phyloP scores from a whole-genome alignment of 2,113 vertebrate species.

The Siphamia tubifer region DNA sequence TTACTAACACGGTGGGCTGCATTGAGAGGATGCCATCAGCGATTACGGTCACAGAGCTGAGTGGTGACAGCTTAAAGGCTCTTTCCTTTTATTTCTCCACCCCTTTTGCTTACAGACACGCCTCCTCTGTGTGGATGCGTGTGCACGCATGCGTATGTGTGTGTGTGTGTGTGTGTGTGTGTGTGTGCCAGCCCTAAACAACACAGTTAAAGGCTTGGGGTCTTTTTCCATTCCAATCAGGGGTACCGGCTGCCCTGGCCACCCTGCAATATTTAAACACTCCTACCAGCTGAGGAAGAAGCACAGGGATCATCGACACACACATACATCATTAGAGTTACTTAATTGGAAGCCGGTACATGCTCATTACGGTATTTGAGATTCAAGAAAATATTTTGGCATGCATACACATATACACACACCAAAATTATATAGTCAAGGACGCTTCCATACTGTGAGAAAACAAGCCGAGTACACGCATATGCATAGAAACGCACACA shows the following conservation, averaged over 20 bases:
- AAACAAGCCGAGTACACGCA: constrained; percentile 16
- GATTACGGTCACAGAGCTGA: constrained; percentile 60
- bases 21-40: constrained; percentile 56
- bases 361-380: constrained; percentile 24
- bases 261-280: constrained; percentile 61
- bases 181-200: constrained; percentile 40
- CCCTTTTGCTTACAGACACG: constrained; percentile 52
- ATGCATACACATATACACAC: constrained; percentile 15
- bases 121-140: constrained; percentile 22
- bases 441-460: constrained; percentile 27
- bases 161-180: too few species aligned
- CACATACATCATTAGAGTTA: not conserved
- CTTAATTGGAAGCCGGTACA: constrained; percentile 22
- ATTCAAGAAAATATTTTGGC: constrained; percentile 22
- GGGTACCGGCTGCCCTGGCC: constrained; percentile 52
- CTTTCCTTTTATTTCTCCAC: constrained; percentile 63
- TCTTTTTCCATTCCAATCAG: constrained; percentile 76
- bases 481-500: constrained; percentile 7
- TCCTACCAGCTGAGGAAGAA: constrained; percentile 40
- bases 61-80: constrained; percentile 63
- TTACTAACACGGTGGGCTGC: constrained; percentile 58
- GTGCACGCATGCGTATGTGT: constrained; percentile 37
- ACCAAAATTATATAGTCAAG: constrained; percentile 43
- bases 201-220: constrained; percentile 54
- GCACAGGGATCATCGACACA: not conserved